Conservation (phyloP, 2,888 invertebrate genomes). For the Iselma pallidipennis region DNA sequence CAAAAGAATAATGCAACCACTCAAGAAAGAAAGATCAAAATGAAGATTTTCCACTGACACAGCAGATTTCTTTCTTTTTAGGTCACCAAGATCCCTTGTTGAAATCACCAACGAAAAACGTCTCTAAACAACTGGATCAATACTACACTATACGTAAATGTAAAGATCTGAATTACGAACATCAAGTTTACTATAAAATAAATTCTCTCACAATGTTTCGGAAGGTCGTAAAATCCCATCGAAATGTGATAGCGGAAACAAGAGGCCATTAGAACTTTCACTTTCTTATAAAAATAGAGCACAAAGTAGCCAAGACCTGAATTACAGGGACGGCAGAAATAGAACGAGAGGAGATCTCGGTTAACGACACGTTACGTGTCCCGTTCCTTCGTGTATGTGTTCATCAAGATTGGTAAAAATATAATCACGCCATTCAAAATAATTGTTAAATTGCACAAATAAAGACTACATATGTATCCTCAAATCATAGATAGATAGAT, state of each 20-base stretch:
- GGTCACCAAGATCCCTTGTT: too few relatives aligned
- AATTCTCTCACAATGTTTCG: neutral
- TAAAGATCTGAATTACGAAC: too few relatives aligned
- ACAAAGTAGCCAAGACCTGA: constrained; percentile 24
- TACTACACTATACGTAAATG: too few relatives aligned
- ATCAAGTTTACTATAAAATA: too few relatives aligned
- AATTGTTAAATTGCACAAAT: constrained; percentile 2
- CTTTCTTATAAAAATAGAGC: constrained; percentile 22
- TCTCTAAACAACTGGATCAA: too few relatives aligned
- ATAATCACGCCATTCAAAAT: constrained; percentile 12
- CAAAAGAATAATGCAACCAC: too few relatives aligned
- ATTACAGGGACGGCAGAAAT: constrained; percentile 18
- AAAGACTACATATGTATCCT: constrained; percentile 8
- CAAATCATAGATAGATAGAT: neutral
- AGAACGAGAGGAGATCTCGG: constrained; percentile 24
- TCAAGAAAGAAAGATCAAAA: too few relatives aligned
- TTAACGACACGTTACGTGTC: constrained; percentile 36
- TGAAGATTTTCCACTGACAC: too few relatives aligned
- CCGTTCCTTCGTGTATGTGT: constrained; percentile 26
- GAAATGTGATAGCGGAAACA: constrained; percentile 7
- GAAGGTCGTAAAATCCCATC: neutral
- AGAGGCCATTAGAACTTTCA: constrained; percentile 18
- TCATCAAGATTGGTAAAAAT: constrained; percentile 15
- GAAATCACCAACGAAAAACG: too few relatives aligned
- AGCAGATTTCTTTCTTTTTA: too few relatives aligned